These are phyloP conservation scores for Uropetala carovei DNA, from an alignment of 2,888 invertebrate genomes.

Conservation along the genomic window DNA sequence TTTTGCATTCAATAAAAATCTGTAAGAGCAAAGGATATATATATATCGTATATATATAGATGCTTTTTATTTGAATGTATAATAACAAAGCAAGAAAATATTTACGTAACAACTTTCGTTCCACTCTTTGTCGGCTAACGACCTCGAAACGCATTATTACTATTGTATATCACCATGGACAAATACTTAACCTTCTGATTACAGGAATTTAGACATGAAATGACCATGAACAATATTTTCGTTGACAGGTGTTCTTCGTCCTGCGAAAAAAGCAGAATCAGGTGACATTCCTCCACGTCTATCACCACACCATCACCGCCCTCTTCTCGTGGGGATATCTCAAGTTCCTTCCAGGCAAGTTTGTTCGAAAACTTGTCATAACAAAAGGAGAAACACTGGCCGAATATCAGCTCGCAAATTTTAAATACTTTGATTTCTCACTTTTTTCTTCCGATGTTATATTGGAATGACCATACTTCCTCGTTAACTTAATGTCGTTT, in stretches of 20 bases:
- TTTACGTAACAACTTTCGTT: too few relatives aligned
- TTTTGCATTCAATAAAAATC: too few relatives aligned
- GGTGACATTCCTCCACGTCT: constrained; percentile 76
- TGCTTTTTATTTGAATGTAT: neutral
- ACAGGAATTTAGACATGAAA: neutral
- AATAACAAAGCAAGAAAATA: too few relatives aligned
- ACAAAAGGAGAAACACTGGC: neutral
- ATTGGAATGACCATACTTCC: neutral
- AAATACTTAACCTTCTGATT: too few relatives aligned
- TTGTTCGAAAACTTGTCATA: neutral
- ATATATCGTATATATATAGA: too few relatives aligned
- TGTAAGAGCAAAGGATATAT: too few relatives aligned
- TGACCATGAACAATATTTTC: constrained; percentile 41
- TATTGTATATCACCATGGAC: too few relatives aligned
- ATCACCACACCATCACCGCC: constrained; percentile 73
- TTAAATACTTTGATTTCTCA: too few relatives aligned
- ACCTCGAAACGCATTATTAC: too few relatives aligned
- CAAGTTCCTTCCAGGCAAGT: constrained; percentile 75
- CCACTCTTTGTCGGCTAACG: neutral
- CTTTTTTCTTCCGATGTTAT: neutral
- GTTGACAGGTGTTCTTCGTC: constrained; percentile 73
- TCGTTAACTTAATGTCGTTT: neutral
- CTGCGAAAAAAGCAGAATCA: constrained; percentile 75
- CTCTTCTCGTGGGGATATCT: constrained; percentile 69
- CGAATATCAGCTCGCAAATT: neutral